Base-by-base conservation (phyloP, 2,888 invertebrate genomes). In the Nomada ferruginata region DNA sequence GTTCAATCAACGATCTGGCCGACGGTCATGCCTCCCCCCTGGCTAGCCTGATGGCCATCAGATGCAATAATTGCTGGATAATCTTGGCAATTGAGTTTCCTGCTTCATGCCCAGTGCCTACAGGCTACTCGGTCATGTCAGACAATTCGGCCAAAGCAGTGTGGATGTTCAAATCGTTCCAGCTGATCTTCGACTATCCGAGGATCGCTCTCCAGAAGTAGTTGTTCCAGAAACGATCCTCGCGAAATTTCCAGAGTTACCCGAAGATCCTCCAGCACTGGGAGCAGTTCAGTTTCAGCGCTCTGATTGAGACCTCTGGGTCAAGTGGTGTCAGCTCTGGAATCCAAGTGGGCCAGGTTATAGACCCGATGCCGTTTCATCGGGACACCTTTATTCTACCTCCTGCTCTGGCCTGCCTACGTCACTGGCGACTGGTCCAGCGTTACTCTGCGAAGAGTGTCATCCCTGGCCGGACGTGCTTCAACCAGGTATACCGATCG, bases 71-170 rank as follows among this genome's bases (percentile, higher is more conserved):
- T 85, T 79, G 78, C 53, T 57, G 63, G 63, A 42, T 83, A 83
- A 86, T 85, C 79, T 85, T 83, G 59, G 85, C 68, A 52, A 57
- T 68, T n/a, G 57, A 53, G 85, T 65, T 81, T 55, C n/a, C 55
- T 66, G 66, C 44, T 57, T 57, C 73, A 29, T 5, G 57, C 2
- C 11, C 11, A 26, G 36, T 5, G 18, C 13, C 26, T n/a, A 42
- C 42, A 13, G 60, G 1, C n/a, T 60, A 69, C 29, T 13, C 42
- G 26, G 52, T 60, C 50, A 50, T 3, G 1, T 26, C 26, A 26
- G 2, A 26, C 26, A 26, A 26, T 26, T 26, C 0, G 26, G 36
- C 5, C 36, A 7, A 36, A 7, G 29, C 36, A 5, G 36, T 36
- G 0, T 7, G 7, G 69, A 18, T 13, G 7, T 13, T 10, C 7